These are phyloP conservation scores for Pseudorectes ferrugineus DNA, from an alignment of 2,113 vertebrate species.

Conservation along the genomic window DNA sequence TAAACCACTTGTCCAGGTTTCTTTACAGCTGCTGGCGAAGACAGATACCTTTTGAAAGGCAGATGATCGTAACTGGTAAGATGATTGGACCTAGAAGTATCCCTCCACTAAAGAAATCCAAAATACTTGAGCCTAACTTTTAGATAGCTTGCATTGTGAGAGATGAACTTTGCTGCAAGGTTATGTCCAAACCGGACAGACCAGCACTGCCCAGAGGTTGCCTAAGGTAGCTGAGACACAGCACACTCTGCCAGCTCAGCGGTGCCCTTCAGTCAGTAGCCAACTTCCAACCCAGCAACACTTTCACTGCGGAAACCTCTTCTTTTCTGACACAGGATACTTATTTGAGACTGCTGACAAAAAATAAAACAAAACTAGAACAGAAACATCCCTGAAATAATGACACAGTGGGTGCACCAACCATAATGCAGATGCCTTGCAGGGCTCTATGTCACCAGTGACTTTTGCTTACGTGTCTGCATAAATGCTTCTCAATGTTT, in stretches of 20 bases:
- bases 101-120: neutral
- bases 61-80: neutral
- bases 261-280: neutral
- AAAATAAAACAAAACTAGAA: neutral
- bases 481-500: neutral
- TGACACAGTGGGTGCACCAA: neutral
- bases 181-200: neutral
- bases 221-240: neutral
- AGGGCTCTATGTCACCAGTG: neutral
- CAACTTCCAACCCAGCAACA: neutral
- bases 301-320: neutral
- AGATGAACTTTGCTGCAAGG: neutral
- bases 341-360: neutral
- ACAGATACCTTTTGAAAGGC: neutral
- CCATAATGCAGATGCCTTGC: neutral
- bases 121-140: neutral
- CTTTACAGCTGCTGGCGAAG: neutral
- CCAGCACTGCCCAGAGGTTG: neutral
- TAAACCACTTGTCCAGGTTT: neutral
- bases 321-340: neutral
- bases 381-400: neutral
- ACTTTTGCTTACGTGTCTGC: accelerated
- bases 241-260: neutral
- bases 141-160: neutral
- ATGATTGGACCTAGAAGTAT: neutral